These are phyloP conservation scores for Pygmarrhopalites habei DNA, from an alignment of 1,140 invertebrate genomes.

Conservation along the genomic window DNA sequence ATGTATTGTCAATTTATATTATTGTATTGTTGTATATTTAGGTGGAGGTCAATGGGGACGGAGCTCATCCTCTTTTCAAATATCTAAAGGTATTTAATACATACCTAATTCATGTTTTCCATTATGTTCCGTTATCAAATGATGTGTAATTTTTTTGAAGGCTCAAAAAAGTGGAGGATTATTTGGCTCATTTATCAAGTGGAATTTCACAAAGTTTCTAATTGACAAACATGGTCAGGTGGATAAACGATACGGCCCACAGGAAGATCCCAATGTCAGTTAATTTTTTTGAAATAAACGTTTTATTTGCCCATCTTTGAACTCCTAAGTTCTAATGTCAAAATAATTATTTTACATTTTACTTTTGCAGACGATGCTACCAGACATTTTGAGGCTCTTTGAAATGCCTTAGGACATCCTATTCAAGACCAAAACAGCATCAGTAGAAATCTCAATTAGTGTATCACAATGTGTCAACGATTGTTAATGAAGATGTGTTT, in stretches of 20 bases:
- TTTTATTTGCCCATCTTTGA: not conserved
- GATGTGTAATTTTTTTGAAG: no score
- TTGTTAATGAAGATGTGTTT: not conserved
- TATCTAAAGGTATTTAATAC: no score
- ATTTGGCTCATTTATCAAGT: conserved; percentile 69
- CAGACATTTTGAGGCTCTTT: not conserved
- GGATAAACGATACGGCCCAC: conserved; percentile 71
- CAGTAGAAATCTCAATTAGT: not conserved
- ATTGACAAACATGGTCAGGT: conserved; percentile 78
- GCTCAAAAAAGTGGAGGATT: conserved; percentile 64
- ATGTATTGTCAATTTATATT: no score
- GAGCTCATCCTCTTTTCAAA: conserved; percentile 77
- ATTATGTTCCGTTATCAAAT: no score
- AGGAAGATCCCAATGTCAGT: conserved; percentile 54
- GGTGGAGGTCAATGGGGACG: conserved; percentile 77
- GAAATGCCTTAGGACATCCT: not conserved
- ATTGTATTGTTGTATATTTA: no score
- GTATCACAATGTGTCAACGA: not conserved
- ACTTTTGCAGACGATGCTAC: not conserved
- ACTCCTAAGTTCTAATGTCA: not conserved
- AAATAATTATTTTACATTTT: not conserved
- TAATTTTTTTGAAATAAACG: not conserved
- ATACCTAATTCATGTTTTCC: no score
- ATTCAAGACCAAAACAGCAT: not conserved
- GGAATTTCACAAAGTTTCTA: conserved; percentile 96